phyloP scores from a whole-genome alignment of 2,797 vertebrate genomes.

The Lacerta viridis region DNA sequence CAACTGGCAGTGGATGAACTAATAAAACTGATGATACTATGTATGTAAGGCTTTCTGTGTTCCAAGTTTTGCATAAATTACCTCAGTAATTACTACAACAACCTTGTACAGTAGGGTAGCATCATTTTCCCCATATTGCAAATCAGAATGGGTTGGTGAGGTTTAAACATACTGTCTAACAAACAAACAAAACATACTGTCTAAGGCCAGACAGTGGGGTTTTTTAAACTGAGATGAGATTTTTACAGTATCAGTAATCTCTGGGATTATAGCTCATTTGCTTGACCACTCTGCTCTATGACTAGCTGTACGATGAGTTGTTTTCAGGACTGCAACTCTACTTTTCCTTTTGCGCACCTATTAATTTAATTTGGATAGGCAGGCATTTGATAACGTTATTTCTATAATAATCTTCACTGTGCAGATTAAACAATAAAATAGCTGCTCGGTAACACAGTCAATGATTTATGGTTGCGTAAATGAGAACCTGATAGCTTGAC shows the following conservation, averaged over 20 bases:
- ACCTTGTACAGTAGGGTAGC: background rate
- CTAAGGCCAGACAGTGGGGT: too few relatives aligned
- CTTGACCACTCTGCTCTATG: background rate
- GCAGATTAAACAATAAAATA: slow-evolving; percentile 75
- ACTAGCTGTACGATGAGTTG: slow-evolving; percentile 18
- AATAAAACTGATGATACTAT: background rate
- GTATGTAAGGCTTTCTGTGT: background rate
- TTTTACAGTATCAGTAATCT: background rate
- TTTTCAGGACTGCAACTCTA: slow-evolving; percentile 61
- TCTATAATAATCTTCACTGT: slow-evolving; percentile 74
- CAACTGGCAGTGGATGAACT: background rate
- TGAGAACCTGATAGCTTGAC: slow-evolving; percentile 64
- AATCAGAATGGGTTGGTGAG: too few relatives aligned
- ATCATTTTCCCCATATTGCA: background rate
- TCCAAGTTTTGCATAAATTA: background rate
- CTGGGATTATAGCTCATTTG: background rate
- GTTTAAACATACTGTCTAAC: background rate
- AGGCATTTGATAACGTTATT: slow-evolving; percentile 72
- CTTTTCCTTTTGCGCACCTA: slow-evolving; percentile 62
- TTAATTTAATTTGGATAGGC: slow-evolving; percentile 72
- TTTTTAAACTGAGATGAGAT: background rate
- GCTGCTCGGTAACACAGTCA: slow-evolving; percentile 48
- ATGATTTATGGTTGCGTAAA: slow-evolving; percentile 70
- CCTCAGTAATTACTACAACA: background rate
- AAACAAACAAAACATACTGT: background rate